A percentile compares a stretch with the other conserved stretches of the same genome.
phyloP scores from a whole-genome alignment of 2,888 invertebrate species.

The Diarsia dahlii region DNA sequence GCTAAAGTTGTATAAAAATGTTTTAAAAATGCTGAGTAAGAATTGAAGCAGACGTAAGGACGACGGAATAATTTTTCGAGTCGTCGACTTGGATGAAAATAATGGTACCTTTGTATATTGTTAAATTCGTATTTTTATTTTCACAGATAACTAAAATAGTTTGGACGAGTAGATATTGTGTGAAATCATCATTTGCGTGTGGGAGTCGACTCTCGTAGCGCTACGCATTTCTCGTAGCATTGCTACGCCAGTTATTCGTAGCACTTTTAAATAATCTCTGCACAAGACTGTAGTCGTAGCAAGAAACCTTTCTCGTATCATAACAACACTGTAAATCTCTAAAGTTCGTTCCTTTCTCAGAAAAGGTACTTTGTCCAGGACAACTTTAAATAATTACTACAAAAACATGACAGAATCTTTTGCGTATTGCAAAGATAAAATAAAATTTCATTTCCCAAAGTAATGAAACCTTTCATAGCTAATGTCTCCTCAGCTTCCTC shows the following conservation, averaged over 20 bases:
- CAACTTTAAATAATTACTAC: neutral
- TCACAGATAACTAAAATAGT: neutral
- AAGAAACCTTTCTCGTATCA: neutral
- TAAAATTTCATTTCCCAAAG: neutral
- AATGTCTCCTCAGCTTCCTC: slow-evolving; percentile 32
- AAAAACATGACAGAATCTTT: neutral
- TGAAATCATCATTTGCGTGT: neutral
- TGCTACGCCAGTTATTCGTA: slow-evolving; percentile 24
- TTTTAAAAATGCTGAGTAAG: slow-evolving; percentile 51
- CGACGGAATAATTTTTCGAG: slow-evolving; percentile 50
- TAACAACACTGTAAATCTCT: neutral
- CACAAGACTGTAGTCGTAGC: neutral
- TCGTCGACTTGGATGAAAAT: slow-evolving; percentile 47
- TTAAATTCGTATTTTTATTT: slow-evolving; percentile 6
- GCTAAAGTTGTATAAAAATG: slow-evolving; percentile 46
- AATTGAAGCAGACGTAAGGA: slow-evolving; percentile 42
- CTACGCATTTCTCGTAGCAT: slow-evolving; percentile 28
- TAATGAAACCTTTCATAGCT: slow-evolving; percentile 30
- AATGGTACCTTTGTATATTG: slow-evolving; percentile 6
- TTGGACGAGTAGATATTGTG: neutral
- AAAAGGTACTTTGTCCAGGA: neutral
- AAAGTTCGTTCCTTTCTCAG: no score
- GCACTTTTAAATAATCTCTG: neutral
- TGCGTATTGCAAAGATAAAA: neutral
- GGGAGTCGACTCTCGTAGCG: slow-evolving; percentile 17